Percentiles rank a stretch among this genome's conserved stretches.
These are phyloP conservation scores for Sterrhoptilus dennistouni DNA, from an alignment of 2,113 vertebrate species.

Conservation along the genomic window DNA sequence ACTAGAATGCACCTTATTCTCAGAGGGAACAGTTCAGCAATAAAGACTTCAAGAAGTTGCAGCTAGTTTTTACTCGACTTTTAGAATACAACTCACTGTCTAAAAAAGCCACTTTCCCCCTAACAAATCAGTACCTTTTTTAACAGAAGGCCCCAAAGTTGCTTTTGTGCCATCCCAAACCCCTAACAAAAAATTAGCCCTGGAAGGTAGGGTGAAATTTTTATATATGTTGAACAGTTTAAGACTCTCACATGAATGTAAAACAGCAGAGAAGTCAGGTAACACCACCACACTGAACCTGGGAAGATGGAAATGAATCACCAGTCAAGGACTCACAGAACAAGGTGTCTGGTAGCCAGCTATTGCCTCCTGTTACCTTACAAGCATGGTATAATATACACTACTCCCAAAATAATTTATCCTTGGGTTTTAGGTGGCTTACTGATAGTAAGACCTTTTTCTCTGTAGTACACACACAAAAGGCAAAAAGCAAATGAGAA, in stretches of 20 bases:
- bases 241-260: not conserved
- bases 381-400: accelerated
- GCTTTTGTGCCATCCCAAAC: accelerated
- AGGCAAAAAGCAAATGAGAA: not conserved
- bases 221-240: not conserved
- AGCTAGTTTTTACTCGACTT: not conserved
- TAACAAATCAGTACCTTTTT: not conserved
- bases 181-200: not conserved
- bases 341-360: not conserved
- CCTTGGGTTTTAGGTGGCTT: not conserved
- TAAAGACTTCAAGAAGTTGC: not conserved
- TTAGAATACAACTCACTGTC: not conserved
- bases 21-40: not conserved
- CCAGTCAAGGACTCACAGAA: not conserved
- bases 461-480: not conserved
- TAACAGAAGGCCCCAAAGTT: not conserved
- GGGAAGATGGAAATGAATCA: not conserved
- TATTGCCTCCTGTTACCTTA: not conserved
- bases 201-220: not conserved
- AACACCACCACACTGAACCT: not conserved
- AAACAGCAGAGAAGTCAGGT: not conserved
- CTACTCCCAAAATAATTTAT: not conserved
- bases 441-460: not conserved
- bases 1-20: not conserved
- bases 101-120: not conserved